A percentile compares a stretch with the other conserved stretches of the same genome.
Evolutionary conservation across 2,888 invertebrate genomes (phyloP).

Genomic region (Maniola hyperantus): DNA sequence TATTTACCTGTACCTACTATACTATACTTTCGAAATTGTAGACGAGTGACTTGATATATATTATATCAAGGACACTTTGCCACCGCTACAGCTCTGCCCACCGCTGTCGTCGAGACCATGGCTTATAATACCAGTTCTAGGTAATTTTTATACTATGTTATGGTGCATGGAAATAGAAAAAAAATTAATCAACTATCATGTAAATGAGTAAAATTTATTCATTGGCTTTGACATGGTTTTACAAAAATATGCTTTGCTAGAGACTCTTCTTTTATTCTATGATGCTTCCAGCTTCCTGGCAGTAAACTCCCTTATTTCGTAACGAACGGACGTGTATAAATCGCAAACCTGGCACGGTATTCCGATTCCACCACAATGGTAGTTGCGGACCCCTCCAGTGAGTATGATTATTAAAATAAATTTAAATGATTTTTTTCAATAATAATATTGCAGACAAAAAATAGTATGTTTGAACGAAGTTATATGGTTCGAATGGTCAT

Average conservation of each 20-base stretch:
- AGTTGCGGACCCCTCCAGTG: conserved; percentile 53
- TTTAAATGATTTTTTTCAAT: background rate
- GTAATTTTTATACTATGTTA: background rate
- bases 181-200: background rate
- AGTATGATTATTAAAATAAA: conserved; percentile 31
- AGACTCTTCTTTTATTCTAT: conserved; percentile 38
- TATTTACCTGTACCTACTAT: conserved; percentile 28
- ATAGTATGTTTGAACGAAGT: conserved; percentile 15
- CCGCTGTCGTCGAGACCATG: too few relatives aligned
- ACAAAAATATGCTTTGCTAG: conserved; percentile 28
- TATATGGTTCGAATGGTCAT: conserved; percentile 38
- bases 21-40: too few relatives aligned
- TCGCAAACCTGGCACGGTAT: conserved; percentile 52
- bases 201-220: background rate
- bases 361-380: conserved; percentile 60
- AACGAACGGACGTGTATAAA: conserved; percentile 46
- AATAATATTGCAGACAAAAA: conserved; percentile 2
- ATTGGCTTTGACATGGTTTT: conserved; percentile 17
- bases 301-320: conserved; percentile 42
- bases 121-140: background rate
- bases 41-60: too few relatives aligned
- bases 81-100: too few relatives aligned
- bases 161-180: background rate
- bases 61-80: too few relatives aligned
- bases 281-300: conserved; percentile 44